Evolutionary conservation across 2,888 invertebrate genomes (phyloP), one percentile per base, ranked within the genome.

Genomic region (Acrobasis consociella): DNA sequence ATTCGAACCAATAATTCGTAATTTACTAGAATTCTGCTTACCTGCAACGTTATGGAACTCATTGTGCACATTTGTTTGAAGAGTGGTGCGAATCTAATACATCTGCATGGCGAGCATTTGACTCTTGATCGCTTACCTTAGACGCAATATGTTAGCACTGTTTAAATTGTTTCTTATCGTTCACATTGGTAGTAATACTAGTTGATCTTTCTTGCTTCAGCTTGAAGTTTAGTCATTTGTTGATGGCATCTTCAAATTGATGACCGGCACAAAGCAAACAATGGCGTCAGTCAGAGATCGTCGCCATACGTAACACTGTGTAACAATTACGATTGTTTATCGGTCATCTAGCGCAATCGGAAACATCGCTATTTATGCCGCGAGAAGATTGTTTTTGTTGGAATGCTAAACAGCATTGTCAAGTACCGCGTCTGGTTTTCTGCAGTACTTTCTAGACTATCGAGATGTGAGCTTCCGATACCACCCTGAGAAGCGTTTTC

Each of bases 311-410:
- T 37, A 55, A 15, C 39, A 39, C 55, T 39, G 10, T 42, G 56
- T 16, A 42, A 56, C 56, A 56, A 56, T 56, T 16, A 52, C 37
- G 31, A 37, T 53, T 53, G 53, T 53, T 37, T 38, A 53, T 53
- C 17, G 31, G 7, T 53, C 9, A n/a, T 15, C 15, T 38, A 53
- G 15, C 38, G 9, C 56, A 52, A 22, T 61, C 49, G 58, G 17
- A 31, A 31, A 31, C 31, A 31, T 31, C 31, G 31, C 46, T 53
- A 38, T 53, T 38, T 53, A 53, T 37, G 16, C 16, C 8, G 56
- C 39, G 56, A 16, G 52, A 58, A 56, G 61, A 64, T 69, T 69
- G 67, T 71, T 69, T 67, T 64, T 65, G 64, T 70, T 64, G 59
- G 31, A 37, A 58, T 50, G 56, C 37, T 10, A 56, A 56, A 42